Evolutionary conservation across 2,113 vertebrate species (phyloP), one percentile per base, ranked within the genome.

Genomic region (Chrysochloris asiatica): DNA sequence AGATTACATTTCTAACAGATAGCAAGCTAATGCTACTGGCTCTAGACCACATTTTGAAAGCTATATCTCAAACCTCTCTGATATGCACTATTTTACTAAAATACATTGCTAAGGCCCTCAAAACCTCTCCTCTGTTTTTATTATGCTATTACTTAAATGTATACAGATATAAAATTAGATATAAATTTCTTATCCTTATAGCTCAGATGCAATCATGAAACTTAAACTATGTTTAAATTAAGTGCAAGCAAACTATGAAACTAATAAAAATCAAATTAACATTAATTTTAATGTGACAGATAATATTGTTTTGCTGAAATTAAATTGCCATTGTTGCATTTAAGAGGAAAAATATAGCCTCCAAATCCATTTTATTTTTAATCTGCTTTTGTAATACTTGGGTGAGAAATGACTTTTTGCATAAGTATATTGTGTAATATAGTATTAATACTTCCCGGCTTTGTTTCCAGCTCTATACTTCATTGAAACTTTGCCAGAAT

Each of bases 351-450:
- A 63, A 80, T 41, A 84, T 56, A 88, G 43, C 43, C 69, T 84
- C 67, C 79, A 92, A 92, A 82, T 13, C 43, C 75, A 92, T 84
- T 89, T 83, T 84, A 86, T 61, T 91, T 92, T 92, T 91, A 92
- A 88, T 93, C 41, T 88, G 5, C 83, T 91, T 92, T 91, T 93
- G 4, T 75, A 94, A 61, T 85, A 91, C 52, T 81, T 89, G 16
- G 78, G 0, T 79, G 69, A 89, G 59, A 19, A 95, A 92, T 91
- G 30, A 36, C 65, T 78, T 63, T 87, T 87, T 93, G 38, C 75
- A 75, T 92, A 84, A 92, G 28, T 33, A 17, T 84, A 78, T 82
- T 85, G 72, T 77, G 48, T 52, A 91, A 91, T 92, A 89, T 86
- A 24, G 17, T 89, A 77, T 86, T 88, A 89, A 95, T 81, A 79